phyloP scores from a whole-genome alignment of 35 echinoderm and acorn worm genomes.

The Heliocidaris tuberculata region DNA sequence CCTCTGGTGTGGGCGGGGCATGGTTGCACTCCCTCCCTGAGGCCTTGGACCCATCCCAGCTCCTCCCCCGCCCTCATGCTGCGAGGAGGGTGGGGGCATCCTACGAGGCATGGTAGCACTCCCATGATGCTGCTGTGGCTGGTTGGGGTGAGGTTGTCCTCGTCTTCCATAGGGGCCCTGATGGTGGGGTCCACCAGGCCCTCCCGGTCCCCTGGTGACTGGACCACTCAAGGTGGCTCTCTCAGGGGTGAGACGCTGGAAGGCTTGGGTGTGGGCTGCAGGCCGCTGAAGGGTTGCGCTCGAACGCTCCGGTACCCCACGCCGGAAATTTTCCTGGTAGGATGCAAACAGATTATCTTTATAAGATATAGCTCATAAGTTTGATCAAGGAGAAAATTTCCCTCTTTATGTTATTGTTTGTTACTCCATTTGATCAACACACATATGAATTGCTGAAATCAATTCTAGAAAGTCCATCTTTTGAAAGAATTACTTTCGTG shows the following conservation, averaged over 20 bases:
- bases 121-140: not conserved
- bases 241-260: constrained; percentile 50
- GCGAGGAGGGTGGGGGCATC: constrained; percentile 19
- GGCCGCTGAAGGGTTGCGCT: constrained; percentile 40
- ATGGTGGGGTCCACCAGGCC: not conserved
- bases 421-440: no score
- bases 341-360: not conserved
- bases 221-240: constrained; percentile 46
- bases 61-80: not conserved
- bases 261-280: constrained; percentile 36
- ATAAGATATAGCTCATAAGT: no score
- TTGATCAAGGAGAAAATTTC: no score
- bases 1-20: not conserved
- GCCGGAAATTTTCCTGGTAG: constrained; percentile 47
- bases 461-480: no score
- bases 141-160: constrained; percentile 13
- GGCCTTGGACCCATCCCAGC: constrained; percentile 14
- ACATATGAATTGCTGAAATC: no score
- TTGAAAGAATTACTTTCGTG: no score
- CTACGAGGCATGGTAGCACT: constrained; percentile 30
- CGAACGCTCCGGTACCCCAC: constrained; percentile 51
- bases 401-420: no score
- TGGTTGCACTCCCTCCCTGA: constrained; percentile 28
- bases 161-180: constrained; percentile 28
- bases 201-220: constrained; percentile 10